Percentiles rank a stretch among this genome's conserved stretches.
Evolutionary conservation across 2,797 vertebrate species (phyloP).

Genomic region (Phataginus tricuspis): DNA sequence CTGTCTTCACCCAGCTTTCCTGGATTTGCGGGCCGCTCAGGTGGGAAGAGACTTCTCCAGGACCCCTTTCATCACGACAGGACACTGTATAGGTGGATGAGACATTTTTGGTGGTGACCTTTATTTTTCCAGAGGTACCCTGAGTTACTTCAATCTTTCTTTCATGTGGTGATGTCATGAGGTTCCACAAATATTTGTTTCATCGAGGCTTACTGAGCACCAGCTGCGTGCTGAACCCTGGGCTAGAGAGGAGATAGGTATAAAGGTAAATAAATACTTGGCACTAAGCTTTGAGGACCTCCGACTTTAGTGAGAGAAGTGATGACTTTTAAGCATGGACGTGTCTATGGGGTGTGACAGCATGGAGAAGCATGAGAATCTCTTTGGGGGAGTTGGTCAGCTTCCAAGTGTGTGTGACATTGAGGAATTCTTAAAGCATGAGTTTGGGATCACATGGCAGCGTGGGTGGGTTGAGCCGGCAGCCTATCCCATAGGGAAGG

Average conservation of each 20-base stretch:
- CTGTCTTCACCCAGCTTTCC: neutral
- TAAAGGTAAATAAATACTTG: neutral
- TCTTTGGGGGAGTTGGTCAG: neutral
- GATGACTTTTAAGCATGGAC: neutral
- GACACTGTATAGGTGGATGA: neutral
- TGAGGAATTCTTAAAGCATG: neutral
- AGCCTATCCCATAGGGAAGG: neutral
- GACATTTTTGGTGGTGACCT: neutral
- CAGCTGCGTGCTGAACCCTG: neutral
- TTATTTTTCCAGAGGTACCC: conserved; percentile 40
- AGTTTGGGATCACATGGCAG: neutral
- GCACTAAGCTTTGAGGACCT: neutral
- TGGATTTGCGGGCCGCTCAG: neutral
- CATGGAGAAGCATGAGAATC: neutral
- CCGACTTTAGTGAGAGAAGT: neutral
- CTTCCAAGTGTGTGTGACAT: neutral
- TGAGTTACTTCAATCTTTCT: neutral
- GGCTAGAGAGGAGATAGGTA: neutral
- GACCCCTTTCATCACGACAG: neutral
- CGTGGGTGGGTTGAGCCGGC: neutral
- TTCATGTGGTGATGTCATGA: neutral
- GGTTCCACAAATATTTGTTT: conserved; percentile 25
- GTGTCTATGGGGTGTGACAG: neutral
- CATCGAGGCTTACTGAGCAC: neutral
- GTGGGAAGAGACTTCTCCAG: neutral